Base-by-base conservation (phyloP, 2,888 invertebrate genomes). In the Diabrotica balteata region DNA sequence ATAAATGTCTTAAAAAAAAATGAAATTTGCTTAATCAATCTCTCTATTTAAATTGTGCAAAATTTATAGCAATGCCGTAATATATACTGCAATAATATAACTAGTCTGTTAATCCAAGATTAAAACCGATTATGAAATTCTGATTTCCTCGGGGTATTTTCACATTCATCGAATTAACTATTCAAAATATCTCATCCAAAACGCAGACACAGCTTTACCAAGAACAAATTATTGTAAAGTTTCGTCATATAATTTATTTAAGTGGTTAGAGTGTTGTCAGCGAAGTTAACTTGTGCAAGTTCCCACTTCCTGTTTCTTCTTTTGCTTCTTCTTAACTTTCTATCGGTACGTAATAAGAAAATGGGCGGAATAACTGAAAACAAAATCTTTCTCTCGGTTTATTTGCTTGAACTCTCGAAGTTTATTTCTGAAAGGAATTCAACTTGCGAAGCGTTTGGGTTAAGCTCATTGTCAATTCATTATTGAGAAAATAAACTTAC, bases 171-270 rank as follows among this genome's bases (percentile, higher is more conserved):
- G 47, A 52, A 68, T 68, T 65, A 68, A 54, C 68, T 65, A 68
- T 68, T 68, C 68, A 62, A 64, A 68, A 64, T 68, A 61, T 63
- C 54, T 68, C 65, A 68, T 65, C 65, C 68, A 17, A 68, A 66
- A 68, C 65, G 65, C 58, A 62, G 65, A 62, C 50, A 66, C 49
- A 62, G 46, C 66, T 62, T 63, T 51, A 59, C 66, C 42, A 50
- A 42, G 64, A 64, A 66, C 61, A 62, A 67, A 64, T 61, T 67
- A 64, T 70, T 61, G 60, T 59, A 61, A 67, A 67, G 52, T 70
- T 70, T 70, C 59, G 60, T 65, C 47, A 54, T 58, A 64, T 70
- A 64, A 67, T 67, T 67, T 67, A 67, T 70, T 64, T 70, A 67
- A 66, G 61, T 64, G 62, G 61, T 61, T 58, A 50, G 32, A 67